Conservation (phyloP, 2,797 vertebrate genomes). For the Paguma larvata region DNA sequence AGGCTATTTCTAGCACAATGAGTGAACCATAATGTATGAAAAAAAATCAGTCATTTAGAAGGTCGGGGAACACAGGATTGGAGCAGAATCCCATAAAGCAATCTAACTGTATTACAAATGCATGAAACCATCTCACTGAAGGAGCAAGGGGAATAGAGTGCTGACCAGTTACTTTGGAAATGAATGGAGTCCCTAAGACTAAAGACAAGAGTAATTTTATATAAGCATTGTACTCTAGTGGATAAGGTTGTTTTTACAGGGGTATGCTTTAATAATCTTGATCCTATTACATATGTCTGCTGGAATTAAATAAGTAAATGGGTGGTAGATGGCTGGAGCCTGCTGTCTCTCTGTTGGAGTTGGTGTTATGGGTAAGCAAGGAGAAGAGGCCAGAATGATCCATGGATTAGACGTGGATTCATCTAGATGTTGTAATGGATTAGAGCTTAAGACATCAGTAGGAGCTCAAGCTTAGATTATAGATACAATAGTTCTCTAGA, state of each 20-base stretch:
- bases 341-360: background rate
- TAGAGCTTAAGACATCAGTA: background rate
- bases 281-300: accelerated
- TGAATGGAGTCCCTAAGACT: background rate
- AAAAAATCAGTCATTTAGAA: background rate
- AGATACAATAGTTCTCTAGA: background rate
- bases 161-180: background rate
- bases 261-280: too few relatives aligned
- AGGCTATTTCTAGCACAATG: background rate
- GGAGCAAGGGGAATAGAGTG: background rate
- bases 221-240: background rate
- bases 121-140: background rate
- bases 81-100: background rate
- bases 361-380: too few relatives aligned
- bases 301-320: background rate
- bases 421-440: background rate
- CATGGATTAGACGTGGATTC: background rate
- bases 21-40: background rate
- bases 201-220: background rate
- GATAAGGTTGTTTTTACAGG: background rate
- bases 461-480: background rate
- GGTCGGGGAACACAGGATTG: background rate
- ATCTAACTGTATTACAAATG: too few relatives aligned
- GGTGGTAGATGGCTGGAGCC: accelerated
- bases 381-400: too few relatives aligned